Evolutionary conservation across 2,797 vertebrate species (phyloP).

Genomic region (Lithobates sylvaticus): DNA sequence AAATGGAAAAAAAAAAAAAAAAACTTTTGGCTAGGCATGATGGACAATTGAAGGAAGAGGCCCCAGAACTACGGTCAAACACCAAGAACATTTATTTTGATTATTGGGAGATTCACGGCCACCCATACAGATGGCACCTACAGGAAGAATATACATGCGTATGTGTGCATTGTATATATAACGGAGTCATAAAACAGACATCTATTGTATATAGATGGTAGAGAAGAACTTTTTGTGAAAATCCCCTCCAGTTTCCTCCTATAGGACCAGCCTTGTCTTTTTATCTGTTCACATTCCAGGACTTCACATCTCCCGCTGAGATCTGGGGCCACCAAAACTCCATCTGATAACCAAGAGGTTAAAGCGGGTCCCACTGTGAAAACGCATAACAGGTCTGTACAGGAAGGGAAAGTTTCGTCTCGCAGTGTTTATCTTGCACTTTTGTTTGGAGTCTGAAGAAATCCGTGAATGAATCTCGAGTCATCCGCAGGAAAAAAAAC

Average conservation of each 20-base stretch:
- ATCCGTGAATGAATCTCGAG: background rate
- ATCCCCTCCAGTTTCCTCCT: background rate
- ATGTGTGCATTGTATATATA: no score
- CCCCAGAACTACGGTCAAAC: no score
- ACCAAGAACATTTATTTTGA: no score
- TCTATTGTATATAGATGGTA: no score
- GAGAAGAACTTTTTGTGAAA: no score
- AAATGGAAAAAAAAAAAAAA: no score
- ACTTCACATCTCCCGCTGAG: background rate
- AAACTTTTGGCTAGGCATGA: no score
- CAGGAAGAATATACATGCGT: no score
- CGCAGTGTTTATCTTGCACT: constrained; percentile 9
- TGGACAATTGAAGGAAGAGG: no score
- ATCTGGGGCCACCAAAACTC: background rate
- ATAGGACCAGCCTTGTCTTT: background rate
- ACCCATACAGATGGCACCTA: no score
- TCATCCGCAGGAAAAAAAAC: constrained; percentile 33
- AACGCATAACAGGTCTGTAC: background rate
- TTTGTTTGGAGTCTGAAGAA: constrained; percentile 10
- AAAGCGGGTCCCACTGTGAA: background rate
- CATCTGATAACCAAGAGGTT: background rate
- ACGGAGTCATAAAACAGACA: no score
- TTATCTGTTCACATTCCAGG: background rate
- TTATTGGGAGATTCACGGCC: no score
- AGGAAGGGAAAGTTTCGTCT: background rate